These are phyloP conservation scores for Pao palembangensis DNA, from an alignment of 2,113 vertebrate genomes.

Conservation along the genomic window DNA sequence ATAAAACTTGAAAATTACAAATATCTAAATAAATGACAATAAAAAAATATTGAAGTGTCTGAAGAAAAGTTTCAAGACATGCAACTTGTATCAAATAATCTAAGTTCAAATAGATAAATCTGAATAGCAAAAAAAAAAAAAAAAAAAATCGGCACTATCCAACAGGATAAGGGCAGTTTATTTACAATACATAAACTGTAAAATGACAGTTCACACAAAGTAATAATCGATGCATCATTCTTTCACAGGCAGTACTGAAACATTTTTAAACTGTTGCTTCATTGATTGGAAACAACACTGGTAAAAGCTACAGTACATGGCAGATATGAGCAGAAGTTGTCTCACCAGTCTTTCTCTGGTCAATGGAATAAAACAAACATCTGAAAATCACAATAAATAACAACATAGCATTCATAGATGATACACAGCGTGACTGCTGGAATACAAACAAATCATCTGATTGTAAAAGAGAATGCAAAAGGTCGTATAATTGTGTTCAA, in stretches of 20 bases:
- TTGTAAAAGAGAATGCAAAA: constrained; percentile 12
- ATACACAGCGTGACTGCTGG: no score
- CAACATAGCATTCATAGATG: constrained; percentile 16
- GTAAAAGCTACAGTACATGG: constrained; percentile 48
- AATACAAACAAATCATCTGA: constrained; percentile 18
- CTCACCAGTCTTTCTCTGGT: constrained; percentile 1
- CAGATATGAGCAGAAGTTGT: constrained; percentile 29
- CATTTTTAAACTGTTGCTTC: constrained; percentile 29
- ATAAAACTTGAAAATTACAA: no score
- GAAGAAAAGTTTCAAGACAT: background rate
- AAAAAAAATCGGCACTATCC: constrained; percentile 1
- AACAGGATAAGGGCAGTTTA: constrained; percentile 61
- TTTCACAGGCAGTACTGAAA: constrained; percentile 61
- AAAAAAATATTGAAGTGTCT: no score
- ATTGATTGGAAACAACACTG: constrained; percentile 40
- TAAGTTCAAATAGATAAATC: no score
- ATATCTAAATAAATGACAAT: no score
- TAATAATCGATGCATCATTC: constrained; percentile 52
- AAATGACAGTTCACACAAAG: constrained; percentile 55
- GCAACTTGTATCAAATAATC: background rate
- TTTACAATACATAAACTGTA: constrained; percentile 56
- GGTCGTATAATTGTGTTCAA: constrained; percentile 6
- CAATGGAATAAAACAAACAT: background rate
- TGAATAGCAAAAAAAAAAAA: no score
- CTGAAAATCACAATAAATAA: constrained; percentile 20